A percentile compares a stretch with the other conserved stretches of the same genome.
Evolutionary conservation across 2,888 invertebrate species (phyloP).

Genomic region (Lamproptera curius): DNA sequence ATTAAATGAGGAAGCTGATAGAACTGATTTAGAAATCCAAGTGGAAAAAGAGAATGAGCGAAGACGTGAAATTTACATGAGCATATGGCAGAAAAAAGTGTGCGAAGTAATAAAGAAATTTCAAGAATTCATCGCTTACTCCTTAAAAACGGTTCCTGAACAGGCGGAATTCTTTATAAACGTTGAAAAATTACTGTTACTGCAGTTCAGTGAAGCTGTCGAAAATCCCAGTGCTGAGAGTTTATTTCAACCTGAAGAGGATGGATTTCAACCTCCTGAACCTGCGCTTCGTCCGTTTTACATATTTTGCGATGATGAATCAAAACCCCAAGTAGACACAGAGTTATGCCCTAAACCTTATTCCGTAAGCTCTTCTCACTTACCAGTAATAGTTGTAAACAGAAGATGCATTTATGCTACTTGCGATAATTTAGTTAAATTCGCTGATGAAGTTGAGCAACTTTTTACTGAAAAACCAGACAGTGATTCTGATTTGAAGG

Average conservation of each 20-base stretch:
- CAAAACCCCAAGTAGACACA: constrained; percentile 44
- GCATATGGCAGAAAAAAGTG: constrained; percentile 58
- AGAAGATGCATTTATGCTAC: constrained; percentile 58
- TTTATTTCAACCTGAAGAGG: constrained; percentile 44
- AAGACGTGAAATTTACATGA: constrained; percentile 40
- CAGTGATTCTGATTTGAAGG: constrained; percentile 43
- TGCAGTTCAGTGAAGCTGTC: constrained; percentile 53
- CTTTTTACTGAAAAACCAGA: constrained; percentile 45
- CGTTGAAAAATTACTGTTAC: constrained; percentile 61
- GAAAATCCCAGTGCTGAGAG: constrained; percentile 48
- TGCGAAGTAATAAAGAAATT: constrained; percentile 61
- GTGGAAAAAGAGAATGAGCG: constrained; percentile 44
- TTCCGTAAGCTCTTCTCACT: constrained; percentile 48
- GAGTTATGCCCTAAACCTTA: constrained; percentile 52
- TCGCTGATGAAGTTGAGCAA: constrained; percentile 48
- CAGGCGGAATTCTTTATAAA: constrained; percentile 66
- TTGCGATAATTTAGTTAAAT: constrained; percentile 57
- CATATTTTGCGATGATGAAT: constrained; percentile 53
- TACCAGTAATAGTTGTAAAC: constrained; percentile 61
- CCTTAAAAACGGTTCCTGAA: constrained; percentile 54
- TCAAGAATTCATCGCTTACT: constrained; percentile 58
- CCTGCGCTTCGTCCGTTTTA: constrained; percentile 55
- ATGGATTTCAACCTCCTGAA: constrained; percentile 38
- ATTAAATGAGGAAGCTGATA: constrained; percentile 39
- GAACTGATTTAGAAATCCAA: constrained; percentile 48